phyloP scores from a whole-genome alignment of 2,113 vertebrate genomes.

The Actinemys pallida region DNA sequence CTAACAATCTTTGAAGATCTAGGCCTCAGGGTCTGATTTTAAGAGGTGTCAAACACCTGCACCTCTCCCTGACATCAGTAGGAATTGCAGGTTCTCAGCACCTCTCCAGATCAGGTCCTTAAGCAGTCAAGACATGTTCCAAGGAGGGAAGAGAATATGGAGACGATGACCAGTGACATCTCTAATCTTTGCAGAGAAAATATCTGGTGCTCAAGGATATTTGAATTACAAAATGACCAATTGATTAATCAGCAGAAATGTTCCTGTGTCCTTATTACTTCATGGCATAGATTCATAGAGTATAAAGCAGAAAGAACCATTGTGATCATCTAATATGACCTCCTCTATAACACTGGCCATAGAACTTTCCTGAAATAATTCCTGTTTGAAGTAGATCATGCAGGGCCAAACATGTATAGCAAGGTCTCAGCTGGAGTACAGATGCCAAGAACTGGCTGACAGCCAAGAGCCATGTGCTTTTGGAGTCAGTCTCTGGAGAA shows the following conservation, averaged over 20 bases:
- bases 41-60: neutral
- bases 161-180: constrained; percentile 7
- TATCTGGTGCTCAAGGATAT: constrained; percentile 43
- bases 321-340: neutral
- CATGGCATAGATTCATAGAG: constrained; percentile 24
- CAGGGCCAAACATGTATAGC: neutral
- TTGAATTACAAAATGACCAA: constrained; percentile 55
- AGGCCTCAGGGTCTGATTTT: neutral
- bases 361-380: neutral
- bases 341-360: neutral
- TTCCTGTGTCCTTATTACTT: constrained; percentile 54
- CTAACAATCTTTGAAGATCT: neutral
- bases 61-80: neutral
- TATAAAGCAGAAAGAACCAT: neutral
- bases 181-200: constrained; percentile 15
- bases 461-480: constrained; percentile 60
- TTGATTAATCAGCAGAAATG: constrained; percentile 71
- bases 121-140: neutral
- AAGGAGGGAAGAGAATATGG: neutral
- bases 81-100: neutral
- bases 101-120: neutral
- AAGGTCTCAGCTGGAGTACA: constrained; percentile 63
- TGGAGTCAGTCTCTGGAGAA: constrained; percentile 52
- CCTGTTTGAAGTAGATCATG: neutral
- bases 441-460: constrained; percentile 59